Evolutionary conservation across 2,797 vertebrate species (phyloP).

Genomic region (Trachops cirrhosus): DNA sequence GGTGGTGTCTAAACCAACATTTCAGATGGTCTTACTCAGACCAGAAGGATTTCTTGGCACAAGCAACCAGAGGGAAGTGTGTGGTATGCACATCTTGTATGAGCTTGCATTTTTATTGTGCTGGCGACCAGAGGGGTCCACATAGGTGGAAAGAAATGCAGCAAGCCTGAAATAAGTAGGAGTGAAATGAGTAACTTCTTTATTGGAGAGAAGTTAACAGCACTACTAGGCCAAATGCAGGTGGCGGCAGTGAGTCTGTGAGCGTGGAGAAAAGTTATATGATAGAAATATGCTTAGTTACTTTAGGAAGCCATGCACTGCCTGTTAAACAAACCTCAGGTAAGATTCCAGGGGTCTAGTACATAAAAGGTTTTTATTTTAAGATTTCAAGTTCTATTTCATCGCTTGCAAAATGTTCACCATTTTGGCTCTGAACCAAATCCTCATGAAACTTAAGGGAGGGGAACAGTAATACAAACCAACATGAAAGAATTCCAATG

Average conservation of each 20-base stretch:
- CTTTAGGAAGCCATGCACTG: neutral
- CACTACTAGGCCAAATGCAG: neutral
- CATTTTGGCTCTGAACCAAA: neutral
- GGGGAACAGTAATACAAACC: neutral
- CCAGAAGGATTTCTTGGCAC: constrained; percentile 22
- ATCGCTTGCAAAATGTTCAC: neutral
- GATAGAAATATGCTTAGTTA: neutral
- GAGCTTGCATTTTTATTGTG: neutral
- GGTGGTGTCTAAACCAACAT: neutral
- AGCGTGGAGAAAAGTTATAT: neutral
- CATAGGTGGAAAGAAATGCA: neutral
- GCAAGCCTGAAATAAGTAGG: neutral
- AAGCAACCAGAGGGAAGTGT: neutral
- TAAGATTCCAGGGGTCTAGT: neutral
- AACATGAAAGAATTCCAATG: neutral
- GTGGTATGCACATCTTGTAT: neutral
- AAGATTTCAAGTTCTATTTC: neutral
- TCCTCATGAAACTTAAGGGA: neutral
- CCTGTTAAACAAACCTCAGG: neutral
- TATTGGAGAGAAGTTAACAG: neutral
- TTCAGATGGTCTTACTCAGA: neutral
- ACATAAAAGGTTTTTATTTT: neutral
- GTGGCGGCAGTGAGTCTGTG: neutral
- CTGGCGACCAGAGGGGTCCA: neutral
- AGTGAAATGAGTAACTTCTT: neutral